Conservation (phyloP, 2,888 invertebrate genomes). For the Microchrysa polita region DNA sequence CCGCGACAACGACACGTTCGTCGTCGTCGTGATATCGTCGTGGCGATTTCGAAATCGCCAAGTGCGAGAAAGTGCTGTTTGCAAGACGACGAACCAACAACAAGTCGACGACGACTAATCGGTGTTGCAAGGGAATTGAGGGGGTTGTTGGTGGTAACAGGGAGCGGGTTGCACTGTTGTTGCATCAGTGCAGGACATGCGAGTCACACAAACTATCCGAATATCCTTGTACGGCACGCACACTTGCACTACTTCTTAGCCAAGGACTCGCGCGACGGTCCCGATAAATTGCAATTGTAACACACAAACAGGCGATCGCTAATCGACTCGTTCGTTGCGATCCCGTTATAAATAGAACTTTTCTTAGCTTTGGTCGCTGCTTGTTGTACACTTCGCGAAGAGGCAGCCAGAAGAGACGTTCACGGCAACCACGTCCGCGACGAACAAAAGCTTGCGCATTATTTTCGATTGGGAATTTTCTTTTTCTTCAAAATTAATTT, state of each 20-base stretch:
- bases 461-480: conserved; percentile 34
- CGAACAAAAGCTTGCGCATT: conserved; percentile 43
- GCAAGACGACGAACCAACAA: background rate
- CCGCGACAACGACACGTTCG: background rate
- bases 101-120: background rate
- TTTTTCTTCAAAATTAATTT: background rate
- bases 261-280: background rate
- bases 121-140: background rate
- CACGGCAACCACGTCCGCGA: conserved; percentile 29
- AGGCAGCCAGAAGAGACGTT: background rate
- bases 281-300: background rate
- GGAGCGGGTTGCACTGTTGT: background rate
- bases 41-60: conserved; percentile 31
- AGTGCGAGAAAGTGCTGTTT: background rate
- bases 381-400: conserved; percentile 23
- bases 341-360: conserved; percentile 41
- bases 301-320: conserved; percentile 21
- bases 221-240: conserved; percentile 10
- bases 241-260: conserved; percentile 33
- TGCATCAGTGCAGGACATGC: conserved; percentile 1
- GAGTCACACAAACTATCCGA: background rate
- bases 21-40: background rate
- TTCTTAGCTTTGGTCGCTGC: conserved; percentile 24
- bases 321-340: background rate
- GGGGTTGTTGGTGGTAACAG: background rate